Evolutionary conservation across 2,797 vertebrate species (phyloP).

Genomic region (Staurois parvus): DNA sequence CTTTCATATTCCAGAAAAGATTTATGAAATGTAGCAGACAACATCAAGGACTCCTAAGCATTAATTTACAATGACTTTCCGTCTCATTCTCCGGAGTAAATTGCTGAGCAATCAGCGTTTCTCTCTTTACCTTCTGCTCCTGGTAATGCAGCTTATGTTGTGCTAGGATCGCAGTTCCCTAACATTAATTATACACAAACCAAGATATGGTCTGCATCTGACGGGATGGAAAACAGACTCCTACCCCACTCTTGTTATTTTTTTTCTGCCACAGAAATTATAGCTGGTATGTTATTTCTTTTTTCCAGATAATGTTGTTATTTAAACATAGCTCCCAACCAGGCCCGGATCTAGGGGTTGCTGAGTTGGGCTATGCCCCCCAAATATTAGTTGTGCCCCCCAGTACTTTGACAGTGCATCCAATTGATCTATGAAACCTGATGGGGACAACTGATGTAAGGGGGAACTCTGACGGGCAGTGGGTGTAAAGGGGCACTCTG

Average conservation of each 20-base stretch:
- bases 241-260: neutral
- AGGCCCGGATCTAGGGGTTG: too few species aligned
- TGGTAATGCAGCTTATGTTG: slow-evolving; percentile 70
- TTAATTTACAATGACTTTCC: slow-evolving; percentile 75
- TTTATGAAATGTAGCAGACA: slow-evolving; percentile 72
- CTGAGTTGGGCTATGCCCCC: too few species aligned
- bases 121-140: slow-evolving; percentile 72
- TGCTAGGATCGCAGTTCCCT: slow-evolving; percentile 70
- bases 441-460: too few species aligned
- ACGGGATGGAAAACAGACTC: slow-evolving; percentile 21
- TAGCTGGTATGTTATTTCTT: neutral
- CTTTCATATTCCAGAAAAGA: slow-evolving; percentile 69
- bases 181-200: slow-evolving; percentile 77
- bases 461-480: too few species aligned
- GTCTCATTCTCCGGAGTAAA: slow-evolving; percentile 69
- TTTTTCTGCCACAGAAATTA: neutral
- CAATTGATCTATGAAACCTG: too few species aligned
- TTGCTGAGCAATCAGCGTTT: slow-evolving; percentile 75
- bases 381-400: too few species aligned
- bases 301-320: too few species aligned
- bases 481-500: too few species aligned
- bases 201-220: slow-evolving; percentile 65
- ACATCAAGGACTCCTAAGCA: slow-evolving; percentile 70
- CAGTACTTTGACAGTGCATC: too few species aligned
- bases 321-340: too few species aligned